Percentiles rank a stretch among this genome's conserved stretches.
Conservation (phyloP, 2,888 invertebrate species). For the Eretmocerus hayati region DNA sequence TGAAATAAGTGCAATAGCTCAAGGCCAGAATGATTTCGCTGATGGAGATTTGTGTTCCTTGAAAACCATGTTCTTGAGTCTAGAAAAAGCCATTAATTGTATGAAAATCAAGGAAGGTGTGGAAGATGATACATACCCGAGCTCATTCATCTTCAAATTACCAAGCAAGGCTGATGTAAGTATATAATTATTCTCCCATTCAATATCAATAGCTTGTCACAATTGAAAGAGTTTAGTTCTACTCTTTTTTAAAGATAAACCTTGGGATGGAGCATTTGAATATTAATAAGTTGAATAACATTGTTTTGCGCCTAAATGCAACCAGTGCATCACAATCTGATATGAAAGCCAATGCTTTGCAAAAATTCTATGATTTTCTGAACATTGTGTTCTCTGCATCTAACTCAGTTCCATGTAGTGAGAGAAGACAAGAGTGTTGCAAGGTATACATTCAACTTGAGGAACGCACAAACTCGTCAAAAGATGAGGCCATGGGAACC, state of each 20-base stretch:
- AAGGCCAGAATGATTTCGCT: slow-evolving; percentile 66
- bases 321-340: slow-evolving; percentile 62
- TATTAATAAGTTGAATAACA: slow-evolving; percentile 64
- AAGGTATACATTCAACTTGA: slow-evolving; percentile 66
- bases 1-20: slow-evolving; percentile 63
- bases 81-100: slow-evolving; percentile 69
- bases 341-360: slow-evolving; percentile 71
- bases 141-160: slow-evolving; percentile 69
- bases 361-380: slow-evolving; percentile 70
- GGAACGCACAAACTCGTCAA: slow-evolving; percentile 50
- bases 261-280: slow-evolving; percentile 60
- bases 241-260: slow-evolving; percentile 49
- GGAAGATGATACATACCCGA: slow-evolving; percentile 66
- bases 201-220: not conserved
- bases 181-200: slow-evolving; percentile 4
- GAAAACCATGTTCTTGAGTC: slow-evolving; percentile 71
- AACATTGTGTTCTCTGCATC: slow-evolving; percentile 62
- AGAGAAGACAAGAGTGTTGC: slow-evolving; percentile 66
- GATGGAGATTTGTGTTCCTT: slow-evolving; percentile 71
- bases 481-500: slow-evolving; percentile 61
- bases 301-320: slow-evolving; percentile 67
- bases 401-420: slow-evolving; percentile 51
- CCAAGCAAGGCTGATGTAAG: slow-evolving; percentile 59
- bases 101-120: slow-evolving; percentile 52
- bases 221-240: slow-evolving; percentile 9